Evolutionary conservation across 2,888 invertebrate genomes (phyloP), one percentile per base, ranked within the genome.

Genomic region (Stegana nigrithorax): DNA sequence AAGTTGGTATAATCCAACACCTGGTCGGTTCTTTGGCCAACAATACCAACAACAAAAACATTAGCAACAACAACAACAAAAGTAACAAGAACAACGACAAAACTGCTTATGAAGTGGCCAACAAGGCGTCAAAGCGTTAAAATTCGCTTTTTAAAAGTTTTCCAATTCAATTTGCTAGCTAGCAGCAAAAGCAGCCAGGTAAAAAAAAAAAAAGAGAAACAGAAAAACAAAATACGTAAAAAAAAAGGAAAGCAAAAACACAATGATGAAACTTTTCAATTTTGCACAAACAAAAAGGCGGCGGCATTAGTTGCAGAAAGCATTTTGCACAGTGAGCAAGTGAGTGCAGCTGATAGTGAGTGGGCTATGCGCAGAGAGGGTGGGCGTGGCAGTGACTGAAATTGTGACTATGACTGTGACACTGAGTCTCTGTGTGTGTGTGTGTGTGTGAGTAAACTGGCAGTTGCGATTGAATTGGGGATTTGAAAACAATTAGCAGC

Each of bases 121-220:
- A 75, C 67, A 66, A 72, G 75, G 77, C 75, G 75, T 60, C 66
- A 72, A 71, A 73, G 78, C 78, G 75, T 73, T 75, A 70, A 73
- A 75, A 75, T 76, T 71, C 71, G 62, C 65, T 62, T 66, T 53
- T 53, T 45, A 63, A 67, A 75, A 77, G 68, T 77, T 77, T 75
- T 69, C 65, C 73, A 78, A 73, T 74, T 75, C 78, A 70, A 65
- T 68, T n/a, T 42, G 17, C 29, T 27, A 17, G 14, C 27, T 25
- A 12, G 6, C 44, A 58, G 23, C 26, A 6, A 58, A 23, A n/a
- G 42, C 44, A 56, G 14, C 12, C 14, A 53, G 12, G 14, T 29
- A 26, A 4, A 55, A 12, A 17, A 55, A 19, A 17, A 57, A 8
- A 14, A 12, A 44, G 26, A 44, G 23, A 27, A 26, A 21, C n/a